phyloP scores from a whole-genome alignment of 2,113 vertebrate genomes.

The Paralichthys olivaceus region DNA sequence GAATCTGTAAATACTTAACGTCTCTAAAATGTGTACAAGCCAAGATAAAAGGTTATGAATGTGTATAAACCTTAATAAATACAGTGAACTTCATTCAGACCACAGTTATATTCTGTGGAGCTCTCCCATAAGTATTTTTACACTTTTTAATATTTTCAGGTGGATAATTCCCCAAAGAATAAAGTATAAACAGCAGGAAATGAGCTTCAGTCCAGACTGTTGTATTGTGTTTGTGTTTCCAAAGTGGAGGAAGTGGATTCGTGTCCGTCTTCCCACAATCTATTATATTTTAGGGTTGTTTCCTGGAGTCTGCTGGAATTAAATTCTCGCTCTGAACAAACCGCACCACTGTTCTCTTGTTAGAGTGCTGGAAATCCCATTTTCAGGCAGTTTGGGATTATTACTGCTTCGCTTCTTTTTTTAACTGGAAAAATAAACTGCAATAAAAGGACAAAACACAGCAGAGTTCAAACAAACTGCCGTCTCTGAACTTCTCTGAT shows the following conservation, averaged over 20 bases:
- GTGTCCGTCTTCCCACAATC: slow-evolving; percentile 6
- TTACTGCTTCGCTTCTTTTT: slow-evolving; percentile 21
- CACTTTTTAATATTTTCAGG: neutral
- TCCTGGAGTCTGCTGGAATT: slow-evolving; percentile 18
- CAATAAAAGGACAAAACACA: slow-evolving; percentile 13
- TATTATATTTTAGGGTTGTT: slow-evolving; percentile 14
- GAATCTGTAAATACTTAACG: no score
- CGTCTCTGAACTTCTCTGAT: neutral
- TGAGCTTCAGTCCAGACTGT: neutral
- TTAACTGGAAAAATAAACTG: slow-evolving; percentile 32
- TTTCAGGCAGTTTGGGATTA: slow-evolving; percentile 13
- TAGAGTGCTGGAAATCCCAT: slow-evolving; percentile 17
- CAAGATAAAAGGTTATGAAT: no score
- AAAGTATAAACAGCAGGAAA: neutral
- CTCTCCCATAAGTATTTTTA: neutral
- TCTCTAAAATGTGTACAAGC: no score
- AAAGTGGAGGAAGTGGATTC: slow-evolving; percentile 4
- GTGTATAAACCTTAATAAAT: no score
- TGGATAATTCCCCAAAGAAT: neutral
- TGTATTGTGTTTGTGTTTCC: neutral
- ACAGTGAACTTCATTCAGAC: no score
- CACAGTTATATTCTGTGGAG: no score
- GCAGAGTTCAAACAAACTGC: slow-evolving; percentile 21
- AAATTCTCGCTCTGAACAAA: slow-evolving; percentile 18
- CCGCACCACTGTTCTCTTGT: slow-evolving; percentile 13